phyloP scores from a whole-genome alignment of 2,113 vertebrate species.

The Tauraco erythrolophus region DNA sequence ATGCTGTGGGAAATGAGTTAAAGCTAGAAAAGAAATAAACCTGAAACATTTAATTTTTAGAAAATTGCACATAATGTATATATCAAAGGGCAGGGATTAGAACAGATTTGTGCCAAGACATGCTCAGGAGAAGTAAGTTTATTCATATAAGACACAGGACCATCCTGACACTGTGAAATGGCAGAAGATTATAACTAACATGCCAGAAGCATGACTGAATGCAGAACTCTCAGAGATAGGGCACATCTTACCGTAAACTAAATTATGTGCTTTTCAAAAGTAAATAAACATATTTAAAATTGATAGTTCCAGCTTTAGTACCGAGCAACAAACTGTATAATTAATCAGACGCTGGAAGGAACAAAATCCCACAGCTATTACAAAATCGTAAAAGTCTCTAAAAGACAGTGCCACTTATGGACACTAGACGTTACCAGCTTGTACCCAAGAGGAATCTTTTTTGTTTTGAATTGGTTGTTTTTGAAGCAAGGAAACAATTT shows the following conservation, averaged over 20 bases:
- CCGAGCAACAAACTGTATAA: not conserved
- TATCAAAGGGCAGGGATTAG: not conserved
- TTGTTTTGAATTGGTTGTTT: not conserved
- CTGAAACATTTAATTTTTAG: not conserved
- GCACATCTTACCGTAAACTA: not conserved
- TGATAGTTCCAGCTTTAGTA: conserved; percentile 5
- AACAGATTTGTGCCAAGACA: not conserved
- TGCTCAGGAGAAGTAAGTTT: not conserved
- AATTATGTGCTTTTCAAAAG: not conserved
- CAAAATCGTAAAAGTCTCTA: not conserved
- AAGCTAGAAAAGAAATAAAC: not conserved
- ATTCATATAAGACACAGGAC: not conserved
- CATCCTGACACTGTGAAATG: not conserved
- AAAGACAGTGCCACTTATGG: not conserved
- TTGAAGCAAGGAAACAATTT: not conserved
- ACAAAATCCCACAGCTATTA: conserved; percentile 20
- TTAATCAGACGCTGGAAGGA: not conserved
- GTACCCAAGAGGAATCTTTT: not conserved
- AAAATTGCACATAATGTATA: not conserved
- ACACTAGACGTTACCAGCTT: not conserved
- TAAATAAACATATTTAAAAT: conserved; percentile 25
- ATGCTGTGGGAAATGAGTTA: not conserved
- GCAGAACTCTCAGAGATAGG: not conserved
- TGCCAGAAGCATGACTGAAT: not conserved
- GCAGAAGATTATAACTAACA: not conserved